Evolutionary conservation across 30 jellyfish, hydroid and myxozoan genomes (phyloP), one percentile per base, ranked within the genome.

Genomic region (Rhopilema esculentum): DNA sequence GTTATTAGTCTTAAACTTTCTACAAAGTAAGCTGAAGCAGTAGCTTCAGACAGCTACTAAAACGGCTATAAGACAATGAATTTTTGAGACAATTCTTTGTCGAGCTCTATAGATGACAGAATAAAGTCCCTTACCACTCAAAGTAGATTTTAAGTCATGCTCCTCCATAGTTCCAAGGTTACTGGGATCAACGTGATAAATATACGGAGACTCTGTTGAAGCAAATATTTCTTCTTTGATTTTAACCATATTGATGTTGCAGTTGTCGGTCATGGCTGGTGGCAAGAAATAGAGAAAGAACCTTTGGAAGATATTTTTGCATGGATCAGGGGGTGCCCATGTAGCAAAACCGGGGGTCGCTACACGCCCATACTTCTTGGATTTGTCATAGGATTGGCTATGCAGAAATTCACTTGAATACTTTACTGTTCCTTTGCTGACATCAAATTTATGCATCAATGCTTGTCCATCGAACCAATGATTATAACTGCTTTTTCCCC

Each of bases 291-390:
- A 85, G 17, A 53, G 75, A 30, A 85, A 63, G 69, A 88, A 77
- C 33, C 91, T 67, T 68, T 66, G 61, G 82, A 88, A 88, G 80
- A 88, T 88, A 81, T 78, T 78, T 63, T 77, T 66, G 61, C 96
- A 88, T 25, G 96, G 96, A 62, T 88, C 96, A 2, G 96, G 96
- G 0, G 91, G 83, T 18, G 88, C 96, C 91, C 72, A 28, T 61
- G 96, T 88, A 7, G 87, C 96, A 30, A 77, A 88, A 6, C 75
- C 72, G 26, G 91, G 57, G 68, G 71, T 4, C 9, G 93, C 80
- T 26, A 84, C 77, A 32, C 87, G 27, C 19, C 87, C 87, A 49
- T 72, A 71, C 67, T 84, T 84, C 73, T 64, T 81, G 0, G 72
- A 30, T 49, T 61, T 57, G 22, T 66, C 83, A 78, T 77, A 79